phyloP scores from a whole-genome alignment of 2,113 vertebrate species.

The Tretioscincus oriximinensis region DNA sequence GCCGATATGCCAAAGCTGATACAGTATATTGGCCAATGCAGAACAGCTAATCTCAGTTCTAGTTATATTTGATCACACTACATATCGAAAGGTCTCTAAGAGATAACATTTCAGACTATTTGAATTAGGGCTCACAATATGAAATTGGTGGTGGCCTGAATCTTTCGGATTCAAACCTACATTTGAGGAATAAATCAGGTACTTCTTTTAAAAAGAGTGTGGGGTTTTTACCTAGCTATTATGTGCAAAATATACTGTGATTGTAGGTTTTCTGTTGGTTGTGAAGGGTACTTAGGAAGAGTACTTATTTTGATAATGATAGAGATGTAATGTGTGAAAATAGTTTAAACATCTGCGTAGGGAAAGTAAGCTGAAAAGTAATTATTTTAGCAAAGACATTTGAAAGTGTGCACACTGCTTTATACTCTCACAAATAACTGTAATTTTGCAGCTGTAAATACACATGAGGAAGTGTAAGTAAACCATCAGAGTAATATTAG shows the following conservation, averaged over 20 bases:
- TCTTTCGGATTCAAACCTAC: constrained; percentile 18
- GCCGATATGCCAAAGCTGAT: too few species aligned
- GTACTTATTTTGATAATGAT: constrained; percentile 41
- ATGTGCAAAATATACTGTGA: constrained; percentile 37
- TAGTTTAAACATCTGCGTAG: constrained; percentile 1
- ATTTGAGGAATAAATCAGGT: constrained; percentile 51
- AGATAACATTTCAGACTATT: constrained; percentile 24
- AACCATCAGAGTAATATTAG: constrained; percentile 13
- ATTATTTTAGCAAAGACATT: constrained; percentile 31
- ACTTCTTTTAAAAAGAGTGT: constrained; percentile 62
- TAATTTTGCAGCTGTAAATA: constrained; percentile 32
- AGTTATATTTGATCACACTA: constrained; percentile 31
- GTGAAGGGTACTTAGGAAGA: constrained; percentile 52
- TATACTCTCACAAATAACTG: constrained; percentile 27
- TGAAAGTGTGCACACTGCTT: constrained; percentile 29
- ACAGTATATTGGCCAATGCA: background rate
- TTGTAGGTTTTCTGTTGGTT: constrained; percentile 43
- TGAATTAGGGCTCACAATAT: constrained; percentile 46
- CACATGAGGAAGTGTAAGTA: constrained; percentile 1
- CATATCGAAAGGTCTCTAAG: background rate
- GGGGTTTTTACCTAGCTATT: constrained; percentile 48
- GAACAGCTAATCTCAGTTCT: background rate
- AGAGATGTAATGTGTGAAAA: constrained; percentile 24
- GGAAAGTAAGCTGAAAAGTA: constrained; percentile 37
- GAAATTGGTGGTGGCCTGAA: constrained; percentile 30